Evolutionary conservation across 2,797 vertebrate species (phyloP), one percentile per base, ranked within the genome.

Genomic region (Parotocinclus haroldoi): DNA sequence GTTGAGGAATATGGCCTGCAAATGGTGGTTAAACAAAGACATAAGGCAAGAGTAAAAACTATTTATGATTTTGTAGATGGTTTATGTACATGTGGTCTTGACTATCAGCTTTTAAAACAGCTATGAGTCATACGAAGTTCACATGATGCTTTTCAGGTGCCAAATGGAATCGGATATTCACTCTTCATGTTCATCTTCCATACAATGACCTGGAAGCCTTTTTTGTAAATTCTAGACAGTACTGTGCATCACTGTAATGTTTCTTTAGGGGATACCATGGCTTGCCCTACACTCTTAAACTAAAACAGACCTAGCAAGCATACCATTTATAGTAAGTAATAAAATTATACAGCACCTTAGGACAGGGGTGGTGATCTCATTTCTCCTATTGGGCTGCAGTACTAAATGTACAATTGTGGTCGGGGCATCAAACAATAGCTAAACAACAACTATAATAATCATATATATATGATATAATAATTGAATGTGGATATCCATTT

Each of bases 261-360:
- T 68, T 49, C 61, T 60, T 42, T 42, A 54, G 52, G 53, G 50
- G 54, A 62, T 61, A 40, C 8, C 38, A 55, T 38, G n/a, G 44
- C 53, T 56, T 53, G 39, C 19, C 45, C 52, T 1, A 27, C 45
- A 55, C 63, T 37, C 40, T 27, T 19, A 52, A 68, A 64, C 69
- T 78, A 77, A 27, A 27, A 27, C 2, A 27, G 44, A 70, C 64
- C 39, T 61, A 63, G 52, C 38, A 37, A 50, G 61, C 19, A 59
- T 56, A 60, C 62, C 66, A 65, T 72, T 68, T 42, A 56, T n/a
- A n/a, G n/a, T n/a, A 60, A 27, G 27, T 27, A 5, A 27, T 27
- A 27, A 27, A 27, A 27, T 27, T 2, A 27, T 27, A 27, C 27
- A 2, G n/a, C n/a, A n/a, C 5, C 27, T 27, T 27, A 27, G 27